Evolutionary conservation across 1,140 invertebrate species (phyloP), one percentile per base, ranked within the genome.

Genomic region (Theocolax elegans): DNA sequence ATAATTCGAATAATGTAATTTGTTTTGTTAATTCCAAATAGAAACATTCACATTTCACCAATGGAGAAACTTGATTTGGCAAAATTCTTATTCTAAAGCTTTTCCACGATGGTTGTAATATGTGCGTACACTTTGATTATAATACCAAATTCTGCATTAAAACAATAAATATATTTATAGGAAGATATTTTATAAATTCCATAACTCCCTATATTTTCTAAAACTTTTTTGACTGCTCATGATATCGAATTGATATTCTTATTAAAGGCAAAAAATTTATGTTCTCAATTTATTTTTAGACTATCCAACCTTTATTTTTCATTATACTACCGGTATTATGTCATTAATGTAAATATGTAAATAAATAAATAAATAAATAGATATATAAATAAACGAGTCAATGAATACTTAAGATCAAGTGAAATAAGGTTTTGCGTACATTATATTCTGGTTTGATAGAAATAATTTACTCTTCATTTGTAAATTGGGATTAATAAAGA

Each of bases 21-120:
- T n/a, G 35, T 23, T n/a, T 48, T 67, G n/a, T 29, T 35, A 17
- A 63, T 58, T 46, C 4, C n/a, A 2, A 35, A 46, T 21, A 54
- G 17, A 42, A 27, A 21, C 19, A 12, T 13, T 29, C 15, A 8
- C 29, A 63, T 35, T 23, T 19, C 46, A 9, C 7, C 13, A 27
- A 38, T 1, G n/a, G 21, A 58, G 48, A 70, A 70, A 63, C 59
- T 46, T 65, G 15, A 65, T 65, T 65, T 59, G 68, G 53, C 53
- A 65, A 62, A 60, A 59, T 31, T 53, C 35, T 53, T 68, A 38
- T 49, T 25, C 12, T 23, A 48, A 48, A 9, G 0, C 13, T 9
- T n/a, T n/a, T 6, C 51, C 25, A 67, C 1, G 15, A 67, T 58
- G 31, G 59, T 62, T 68, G 35, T 62, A 62, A 38, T 68, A 19